Evolutionary conservation across 2,888 invertebrate species (phyloP), one percentile per base, ranked within the genome.

Genomic region (Agonopterix arenella): DNA sequence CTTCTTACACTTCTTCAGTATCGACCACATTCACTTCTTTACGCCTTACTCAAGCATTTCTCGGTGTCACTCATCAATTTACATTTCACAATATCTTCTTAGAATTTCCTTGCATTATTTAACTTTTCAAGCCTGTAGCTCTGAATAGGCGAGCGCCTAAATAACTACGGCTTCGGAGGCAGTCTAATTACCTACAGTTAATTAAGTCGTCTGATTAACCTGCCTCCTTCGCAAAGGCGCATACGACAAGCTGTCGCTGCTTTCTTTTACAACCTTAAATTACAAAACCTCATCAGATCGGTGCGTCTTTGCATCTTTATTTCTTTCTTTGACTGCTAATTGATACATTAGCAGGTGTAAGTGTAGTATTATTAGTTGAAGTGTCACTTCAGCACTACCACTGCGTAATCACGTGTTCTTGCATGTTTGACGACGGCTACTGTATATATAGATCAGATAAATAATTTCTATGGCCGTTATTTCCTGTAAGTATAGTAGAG

Each of bases 401-500:
- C 73, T 57, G 61, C 64, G 60, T 65, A 8, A 40, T 11, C 43
- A 43, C 43, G 43, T 11, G 10, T 43, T 13, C 8, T 70, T 85
- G 85, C 86, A 86, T 85, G 84, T 62, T 68, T 64, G 65, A 69
- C 62, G 73, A 81, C 80, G 85, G 84, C 84, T 82, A 80, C 68
- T 68, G 69, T 83, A n/a, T n/a, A n/a, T n/a, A n/a, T n/a, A 82
- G 82, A 55, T 73, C 70, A 73, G 70, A 67, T 68, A 18, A 67
- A 62, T 75, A 68, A 66, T 56, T 56, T 67, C 60, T 62, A 75
- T 85, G 86, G 86, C 88, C 88, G 88, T 86, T 89, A 89, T 86
- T 88, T 80, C 85, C 85, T 69, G 60, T 66, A 64, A 60, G 58
- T 61, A 57, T 70, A 68, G 63, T 63, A 57, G 55, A 61, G 68